Conservation (phyloP, 2,797 vertebrate species). For the Syngnathus acus region DNA sequence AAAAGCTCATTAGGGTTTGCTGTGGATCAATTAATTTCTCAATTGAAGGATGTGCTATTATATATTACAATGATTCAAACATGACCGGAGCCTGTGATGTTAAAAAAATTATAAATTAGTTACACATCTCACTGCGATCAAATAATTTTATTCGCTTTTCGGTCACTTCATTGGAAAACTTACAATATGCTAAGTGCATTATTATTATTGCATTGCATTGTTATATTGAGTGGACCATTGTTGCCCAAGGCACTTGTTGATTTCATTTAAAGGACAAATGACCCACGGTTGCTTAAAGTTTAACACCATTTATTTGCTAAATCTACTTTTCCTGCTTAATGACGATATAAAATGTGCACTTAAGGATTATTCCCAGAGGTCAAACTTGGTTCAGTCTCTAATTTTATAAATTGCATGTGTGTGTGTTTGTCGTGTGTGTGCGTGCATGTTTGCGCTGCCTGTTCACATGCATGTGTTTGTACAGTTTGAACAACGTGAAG, state of each 20-base stretch:
- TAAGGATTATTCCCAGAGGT: neutral
- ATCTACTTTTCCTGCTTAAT: conserved; percentile 46
- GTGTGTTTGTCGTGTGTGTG: too few relatives aligned
- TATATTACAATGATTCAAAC: neutral
- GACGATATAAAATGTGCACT: conserved; percentile 18
- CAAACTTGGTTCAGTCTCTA: neutral
- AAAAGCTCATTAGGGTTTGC: conserved; percentile 36
- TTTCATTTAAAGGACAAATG: conserved; percentile 50
- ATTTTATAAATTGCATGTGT: neutral
- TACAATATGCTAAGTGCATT: conserved; percentile 20
- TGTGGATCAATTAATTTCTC: conserved; percentile 7
- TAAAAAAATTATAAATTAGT: conserved; percentile 32
- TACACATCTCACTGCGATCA: conserved; percentile 49
- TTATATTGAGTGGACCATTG: conserved; percentile 28
- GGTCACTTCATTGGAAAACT: neutral
- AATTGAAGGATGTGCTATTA: too few relatives aligned
- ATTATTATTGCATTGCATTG: neutral
- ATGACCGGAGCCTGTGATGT: conserved; percentile 23
- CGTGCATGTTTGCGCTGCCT: too few relatives aligned
- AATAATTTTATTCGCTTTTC: conserved; percentile 60
- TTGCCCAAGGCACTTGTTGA: conserved; percentile 23
- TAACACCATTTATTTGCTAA: conserved; percentile 28
- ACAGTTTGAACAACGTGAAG: neutral
- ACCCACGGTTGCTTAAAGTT: conserved; percentile 45
- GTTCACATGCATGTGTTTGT: neutral